These are phyloP conservation scores for Tenthredo notha DNA, from an alignment of 2,888 invertebrate genomes.

Conservation along the genomic window DNA sequence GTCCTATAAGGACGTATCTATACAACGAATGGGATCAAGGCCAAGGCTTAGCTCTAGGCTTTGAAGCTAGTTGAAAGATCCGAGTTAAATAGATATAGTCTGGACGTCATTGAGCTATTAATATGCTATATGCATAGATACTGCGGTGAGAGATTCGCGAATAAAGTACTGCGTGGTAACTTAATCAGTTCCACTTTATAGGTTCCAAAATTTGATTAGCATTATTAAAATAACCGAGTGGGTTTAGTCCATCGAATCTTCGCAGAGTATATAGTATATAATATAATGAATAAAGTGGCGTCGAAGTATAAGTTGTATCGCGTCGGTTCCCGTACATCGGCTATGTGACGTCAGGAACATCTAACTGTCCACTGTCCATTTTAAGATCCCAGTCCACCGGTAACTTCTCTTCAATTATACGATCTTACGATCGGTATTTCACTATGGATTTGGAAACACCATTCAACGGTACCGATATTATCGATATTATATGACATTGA, in stretches of 20 bases:
- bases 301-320: not conserved
- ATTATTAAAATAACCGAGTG: not conserved
- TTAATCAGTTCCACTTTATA: not conserved
- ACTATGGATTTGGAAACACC: not conserved
- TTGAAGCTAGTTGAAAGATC: not conserved
- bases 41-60: conserved; percentile 43
- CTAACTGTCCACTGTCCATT: conserved; percentile 52
- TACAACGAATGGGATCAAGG: conserved; percentile 36
- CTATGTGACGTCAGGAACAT: conserved; percentile 47
- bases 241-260: not conserved
- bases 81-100: not conserved
- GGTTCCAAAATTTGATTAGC: conserved; percentile 9
- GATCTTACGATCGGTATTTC: not conserved
- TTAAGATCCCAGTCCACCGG: conserved; percentile 24
- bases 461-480: not conserved
- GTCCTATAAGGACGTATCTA: not conserved
- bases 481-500: not conserved
- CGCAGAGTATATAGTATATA: not conserved
- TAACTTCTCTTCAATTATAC: not conserved
- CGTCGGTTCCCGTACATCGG: conserved; percentile 50
- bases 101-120: conserved; percentile 29
- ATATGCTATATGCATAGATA: not conserved
- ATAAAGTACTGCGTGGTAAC: not conserved
- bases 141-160: not conserved
- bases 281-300: conserved; percentile 32